Evolutionary conservation across 2,888 invertebrate genomes (phyloP).

Genomic region (Pristionchus arcanus): DNA sequence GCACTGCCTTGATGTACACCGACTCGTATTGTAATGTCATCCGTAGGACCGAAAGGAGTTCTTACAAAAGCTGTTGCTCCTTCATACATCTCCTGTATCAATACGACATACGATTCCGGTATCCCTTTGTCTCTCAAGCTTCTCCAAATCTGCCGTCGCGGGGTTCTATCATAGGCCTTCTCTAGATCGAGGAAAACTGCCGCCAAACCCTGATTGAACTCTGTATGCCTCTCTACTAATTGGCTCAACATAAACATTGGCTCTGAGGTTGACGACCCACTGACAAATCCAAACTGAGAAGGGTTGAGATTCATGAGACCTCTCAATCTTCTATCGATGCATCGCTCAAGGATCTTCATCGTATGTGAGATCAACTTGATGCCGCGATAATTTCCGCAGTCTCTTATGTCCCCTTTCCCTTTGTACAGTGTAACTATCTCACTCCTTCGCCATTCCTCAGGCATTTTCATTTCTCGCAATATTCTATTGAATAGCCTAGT

Average conservation of each 20-base stretch:
- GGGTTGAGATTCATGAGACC: background rate
- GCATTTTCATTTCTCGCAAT: background rate
- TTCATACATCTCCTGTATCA: background rate
- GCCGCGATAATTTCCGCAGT: background rate
- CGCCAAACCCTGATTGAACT: background rate
- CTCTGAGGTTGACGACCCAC: background rate
- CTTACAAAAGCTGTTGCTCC: no score
- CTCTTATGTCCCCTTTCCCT: no score
- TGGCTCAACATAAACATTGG: background rate
- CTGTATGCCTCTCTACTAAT: background rate
- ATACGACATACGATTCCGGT: background rate
- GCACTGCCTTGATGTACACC: no score
- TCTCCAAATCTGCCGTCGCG: no score
- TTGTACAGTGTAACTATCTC: background rate
- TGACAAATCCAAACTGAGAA: background rate
- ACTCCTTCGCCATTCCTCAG: no score
- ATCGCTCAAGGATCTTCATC: background rate
- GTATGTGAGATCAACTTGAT: background rate
- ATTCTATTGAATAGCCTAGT: background rate
- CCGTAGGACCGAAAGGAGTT: no score
- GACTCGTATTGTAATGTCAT: no score
- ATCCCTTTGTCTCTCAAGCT: no score
- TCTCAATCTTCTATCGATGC: no score
- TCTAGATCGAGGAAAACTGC: no score
- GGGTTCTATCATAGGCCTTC: no score